Percentiles rank a stretch among this genome's conserved stretches.
These are phyloP conservation scores for Papilio helenus DNA, from an alignment of 1,140 invertebrate species.

Conservation along the genomic window DNA sequence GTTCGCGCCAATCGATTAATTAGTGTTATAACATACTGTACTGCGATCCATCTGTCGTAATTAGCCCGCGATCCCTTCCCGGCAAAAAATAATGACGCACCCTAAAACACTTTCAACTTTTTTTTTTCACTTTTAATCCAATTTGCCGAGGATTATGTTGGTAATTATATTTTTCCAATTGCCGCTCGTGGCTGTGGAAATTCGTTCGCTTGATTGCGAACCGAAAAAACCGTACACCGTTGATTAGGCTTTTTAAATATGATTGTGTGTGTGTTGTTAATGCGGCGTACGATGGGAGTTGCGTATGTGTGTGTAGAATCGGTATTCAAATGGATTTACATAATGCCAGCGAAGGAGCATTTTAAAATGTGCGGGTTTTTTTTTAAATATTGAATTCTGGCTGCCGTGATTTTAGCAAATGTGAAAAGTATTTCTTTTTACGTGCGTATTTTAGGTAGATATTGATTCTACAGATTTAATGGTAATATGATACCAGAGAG, in stretches of 20 bases:
- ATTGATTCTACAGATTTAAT: not conserved
- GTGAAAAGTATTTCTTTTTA: not conserved
- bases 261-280: constrained; percentile 59
- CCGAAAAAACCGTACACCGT: constrained; percentile 70
- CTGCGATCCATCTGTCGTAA: constrained; percentile 80
- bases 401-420: constrained; percentile 9
- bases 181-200: constrained; percentile 72
- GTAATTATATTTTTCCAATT: constrained; percentile 84
- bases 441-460: too few species aligned
- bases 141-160: constrained; percentile 83
- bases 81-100: constrained; percentile 81
- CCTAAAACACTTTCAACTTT: constrained; percentile 81
- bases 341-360: constrained; percentile 26
- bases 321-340: constrained; percentile 37
- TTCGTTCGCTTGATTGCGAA: constrained; percentile 76
- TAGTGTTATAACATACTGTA: constrained; percentile 79
- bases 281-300: constrained; percentile 33
- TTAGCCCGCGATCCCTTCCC: constrained; percentile 76
- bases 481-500: not conserved
- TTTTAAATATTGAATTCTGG: not conserved
- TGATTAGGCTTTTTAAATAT: constrained; percentile 76
- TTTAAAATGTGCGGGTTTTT: constrained; percentile 27
- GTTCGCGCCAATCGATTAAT: constrained; percentile 75
- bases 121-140: constrained; percentile 84
- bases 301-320: constrained; percentile 40